Evolutionary conservation across 2,888 invertebrate species (phyloP), one percentile per base, ranked within the genome.

Genomic region (Coecobrya sp.): DNA sequence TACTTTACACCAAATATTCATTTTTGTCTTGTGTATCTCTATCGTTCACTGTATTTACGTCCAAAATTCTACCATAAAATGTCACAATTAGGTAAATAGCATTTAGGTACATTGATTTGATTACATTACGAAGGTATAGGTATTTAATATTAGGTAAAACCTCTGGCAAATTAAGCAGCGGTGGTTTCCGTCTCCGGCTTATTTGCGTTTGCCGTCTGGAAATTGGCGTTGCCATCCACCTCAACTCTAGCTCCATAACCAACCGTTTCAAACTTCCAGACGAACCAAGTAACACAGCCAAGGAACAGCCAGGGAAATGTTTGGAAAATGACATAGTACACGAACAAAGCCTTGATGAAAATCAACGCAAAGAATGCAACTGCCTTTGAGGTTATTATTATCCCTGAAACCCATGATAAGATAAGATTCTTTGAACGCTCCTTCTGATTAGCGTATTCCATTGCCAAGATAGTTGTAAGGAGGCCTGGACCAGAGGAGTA

Each of bases 281-380:
- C 70, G 30, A 36, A 70, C 70, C 70, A 70, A n/a, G 70, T 70
- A 22, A 70, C 36, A 2, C 27, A 27, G 7, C 70, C 70, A 13
- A 70, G 70, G 8, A 70, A 70, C n/a, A 70, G 30, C 70, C 70
- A 70, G n/a, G 70, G 70, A 11, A 70, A 27, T 25, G 27, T 27
- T 68, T 68, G 65, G 13, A 70, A 70, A 1, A 70, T 7, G 59
- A 62, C 59, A 36, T 36, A 70, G 49, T 45, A 79, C 11, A 49
- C 0, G 5, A 79, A 49, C 10, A 79, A 25, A 27, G 55, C 55
- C 59, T 70, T 70, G 70, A 70, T 70, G n/a, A 70, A 70, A 36
- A 70, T 36, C 10, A 70, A 3, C 0, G 70, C 30, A 70, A 70
- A 70, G 70, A 70, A 70, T n/a, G 70, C 70, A 30, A 70, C n/a